These are phyloP conservation scores for Rhorus exstirpatorius DNA, from an alignment of 2,888 invertebrate genomes.

Conservation along the genomic window DNA sequence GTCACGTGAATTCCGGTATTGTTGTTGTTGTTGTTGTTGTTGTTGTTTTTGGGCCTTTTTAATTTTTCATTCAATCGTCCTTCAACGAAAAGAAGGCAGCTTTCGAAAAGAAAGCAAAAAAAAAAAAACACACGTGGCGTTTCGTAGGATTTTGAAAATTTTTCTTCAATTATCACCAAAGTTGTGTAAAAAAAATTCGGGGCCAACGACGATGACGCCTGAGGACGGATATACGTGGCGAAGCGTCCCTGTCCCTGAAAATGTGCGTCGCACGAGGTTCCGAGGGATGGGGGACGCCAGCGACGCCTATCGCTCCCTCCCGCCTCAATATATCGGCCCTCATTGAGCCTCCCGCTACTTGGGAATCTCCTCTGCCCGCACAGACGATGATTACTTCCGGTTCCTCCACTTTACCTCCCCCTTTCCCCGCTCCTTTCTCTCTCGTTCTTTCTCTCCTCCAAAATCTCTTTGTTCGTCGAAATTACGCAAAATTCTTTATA, in stretches of 20 bases:
- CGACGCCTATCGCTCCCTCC: constrained; percentile 72
- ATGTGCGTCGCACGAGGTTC: constrained; percentile 64
- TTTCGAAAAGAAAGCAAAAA: background rate
- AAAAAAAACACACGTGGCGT: background rate
- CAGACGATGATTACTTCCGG: constrained; percentile 65
- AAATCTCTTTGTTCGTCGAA: constrained; percentile 37
- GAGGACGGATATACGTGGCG: constrained; percentile 30
- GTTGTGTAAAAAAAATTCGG: background rate
- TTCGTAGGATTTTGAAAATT: background rate
- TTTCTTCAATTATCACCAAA: background rate
- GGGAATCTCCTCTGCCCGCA: constrained; percentile 56
- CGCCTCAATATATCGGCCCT: constrained; percentile 68
- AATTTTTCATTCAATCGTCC: no score
- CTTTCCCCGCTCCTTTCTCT: constrained; percentile 9
- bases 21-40: no score
- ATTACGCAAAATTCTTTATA: background rate
- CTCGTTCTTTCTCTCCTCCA: constrained; percentile 20
- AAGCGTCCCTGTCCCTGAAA: constrained; percentile 64
- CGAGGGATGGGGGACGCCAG: constrained; percentile 72
- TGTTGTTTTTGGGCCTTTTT: background rate
- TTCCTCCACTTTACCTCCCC: constrained; percentile 46
- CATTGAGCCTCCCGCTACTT: constrained; percentile 65
- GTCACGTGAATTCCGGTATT: no score
- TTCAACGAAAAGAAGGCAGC: no score
- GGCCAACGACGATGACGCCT: background rate